Percentiles rank a stretch among this genome's conserved stretches.
phyloP scores from a whole-genome alignment of 2,113 vertebrate genomes.

The Anguilla rostrata region DNA sequence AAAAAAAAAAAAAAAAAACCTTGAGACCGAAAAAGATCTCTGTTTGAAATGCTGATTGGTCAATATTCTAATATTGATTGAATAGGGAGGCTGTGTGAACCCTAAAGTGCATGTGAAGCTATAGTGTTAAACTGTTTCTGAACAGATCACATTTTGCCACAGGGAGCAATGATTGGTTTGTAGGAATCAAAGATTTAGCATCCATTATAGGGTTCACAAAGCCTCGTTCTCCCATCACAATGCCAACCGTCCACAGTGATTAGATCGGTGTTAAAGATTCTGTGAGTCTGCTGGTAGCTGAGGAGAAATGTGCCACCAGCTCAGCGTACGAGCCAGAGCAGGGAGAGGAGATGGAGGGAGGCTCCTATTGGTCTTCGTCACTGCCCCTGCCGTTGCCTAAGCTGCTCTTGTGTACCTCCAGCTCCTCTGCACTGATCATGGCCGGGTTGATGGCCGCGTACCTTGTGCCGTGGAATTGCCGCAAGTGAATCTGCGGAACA shows the following conservation, averaged over 20 bases:
- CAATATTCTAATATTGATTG: background rate
- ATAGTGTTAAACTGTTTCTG: too few relatives aligned
- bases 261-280: background rate
- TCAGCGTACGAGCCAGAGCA: too few relatives aligned
- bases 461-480: conserved; percentile 91
- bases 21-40: conserved; percentile 1
- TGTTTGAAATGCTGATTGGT: background rate
- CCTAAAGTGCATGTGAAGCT: background rate
- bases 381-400: conserved; percentile 56
- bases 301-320: background rate
- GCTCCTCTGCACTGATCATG: conserved; percentile 90
- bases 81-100: background rate
- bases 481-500: conserved; percentile 83
- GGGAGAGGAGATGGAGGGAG: background rate
- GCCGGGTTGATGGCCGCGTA: conserved; percentile 88
- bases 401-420: conserved; percentile 82
- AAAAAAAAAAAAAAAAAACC: conserved; percentile 21
- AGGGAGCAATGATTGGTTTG: background rate
- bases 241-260: conserved; percentile 9
- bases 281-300: background rate
- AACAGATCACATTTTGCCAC: background rate
- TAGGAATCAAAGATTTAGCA: background rate
- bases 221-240: background rate
- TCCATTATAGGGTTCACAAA: background rate
- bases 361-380: conserved; percentile 69